Evolutionary conservation across 2,797 vertebrate genomes (phyloP), one percentile per base, ranked within the genome.

Genomic region (Rhinophrynus dorsalis): DNA sequence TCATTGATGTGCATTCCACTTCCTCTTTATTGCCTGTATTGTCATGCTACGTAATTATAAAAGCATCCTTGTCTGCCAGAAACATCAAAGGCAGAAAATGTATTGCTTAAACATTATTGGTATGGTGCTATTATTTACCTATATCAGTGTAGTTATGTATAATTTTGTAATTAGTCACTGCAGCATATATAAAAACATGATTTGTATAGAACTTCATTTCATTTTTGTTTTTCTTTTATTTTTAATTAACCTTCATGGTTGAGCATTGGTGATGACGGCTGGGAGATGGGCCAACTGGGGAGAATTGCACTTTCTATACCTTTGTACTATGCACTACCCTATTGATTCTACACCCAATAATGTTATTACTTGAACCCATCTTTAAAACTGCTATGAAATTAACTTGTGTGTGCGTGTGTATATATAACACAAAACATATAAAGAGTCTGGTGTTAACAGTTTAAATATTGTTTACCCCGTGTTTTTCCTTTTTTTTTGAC

Each of bases 291-390:
- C 85, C 89, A 91, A 87, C 90, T 90, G 92, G 93, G 92, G 96
- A 94, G 94, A 95, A 93, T 95, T 98, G 96, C 96, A 98, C 96
- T 98, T 98, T 99, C 92, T 95, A 90, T 94, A 93, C 94, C 95
- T 98, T 98, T 99, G 94, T 98, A 99, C 96, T 98, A 98, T 99
- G 97, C 96, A 99, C 96, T 96, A 94, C 96, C 96, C 96, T 97
- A 95, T 96, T 99, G 96, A 99, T 98, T 98, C 96, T 95, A 92
- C 89, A 95, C 92, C 94, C 93, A 94, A 92, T 94, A 93, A 94
- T 89, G 85, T 85, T 95, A 95, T 93, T 96, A 98, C 95, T 97
- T 98, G 94, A 98, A 98, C 91, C 92, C 92, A 93, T 95, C 90
- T 92, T 88, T 94, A 91, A 90, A 92, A 93, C 84, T 90, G 85